Percentiles rank a stretch among this genome's conserved stretches.
Conservation (phyloP, 2,888 invertebrate genomes). For the Acleris cristana region DNA sequence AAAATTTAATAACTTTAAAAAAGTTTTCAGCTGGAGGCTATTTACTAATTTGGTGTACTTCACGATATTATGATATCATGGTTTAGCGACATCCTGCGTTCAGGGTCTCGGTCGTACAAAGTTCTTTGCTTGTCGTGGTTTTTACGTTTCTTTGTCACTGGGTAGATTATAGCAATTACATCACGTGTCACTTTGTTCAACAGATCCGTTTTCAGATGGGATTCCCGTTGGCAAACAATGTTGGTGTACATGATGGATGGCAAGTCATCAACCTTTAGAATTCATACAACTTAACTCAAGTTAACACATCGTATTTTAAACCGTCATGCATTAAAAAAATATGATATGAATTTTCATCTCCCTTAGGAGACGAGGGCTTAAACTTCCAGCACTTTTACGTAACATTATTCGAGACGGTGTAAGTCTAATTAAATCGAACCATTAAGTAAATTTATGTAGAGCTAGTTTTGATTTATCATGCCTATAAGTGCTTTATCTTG, state of each 20-base stretch:
- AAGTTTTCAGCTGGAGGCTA: too few relatives aligned
- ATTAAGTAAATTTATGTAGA: background rate
- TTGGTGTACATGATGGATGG: constrained; percentile 39
- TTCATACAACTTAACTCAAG: too few relatives aligned
- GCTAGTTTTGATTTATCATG: background rate
- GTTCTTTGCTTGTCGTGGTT: constrained; percentile 29
- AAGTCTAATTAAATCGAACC: background rate
- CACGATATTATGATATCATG: background rate
- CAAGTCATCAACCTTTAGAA: background rate
- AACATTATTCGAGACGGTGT: too few relatives aligned
- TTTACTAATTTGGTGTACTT: too few relatives aligned
- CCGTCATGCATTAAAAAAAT: too few relatives aligned
- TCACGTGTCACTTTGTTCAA: constrained; percentile 53
- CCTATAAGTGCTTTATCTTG: constrained; percentile 4
- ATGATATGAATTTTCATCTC: too few relatives aligned
- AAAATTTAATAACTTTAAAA: too few relatives aligned
- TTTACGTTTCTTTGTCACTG: constrained; percentile 36
- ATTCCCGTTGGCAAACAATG: constrained; percentile 54
- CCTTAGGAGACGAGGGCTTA: too few relatives aligned
- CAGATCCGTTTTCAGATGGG: constrained; percentile 63
- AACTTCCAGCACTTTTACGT: too few relatives aligned
- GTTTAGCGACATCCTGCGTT: constrained; percentile 20
- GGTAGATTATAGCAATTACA: constrained; percentile 46
- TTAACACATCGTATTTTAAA: too few relatives aligned
- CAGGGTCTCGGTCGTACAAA: constrained; percentile 27